Conservation (phyloP, 2,888 invertebrate species). For the Cephus nigrinus region DNA sequence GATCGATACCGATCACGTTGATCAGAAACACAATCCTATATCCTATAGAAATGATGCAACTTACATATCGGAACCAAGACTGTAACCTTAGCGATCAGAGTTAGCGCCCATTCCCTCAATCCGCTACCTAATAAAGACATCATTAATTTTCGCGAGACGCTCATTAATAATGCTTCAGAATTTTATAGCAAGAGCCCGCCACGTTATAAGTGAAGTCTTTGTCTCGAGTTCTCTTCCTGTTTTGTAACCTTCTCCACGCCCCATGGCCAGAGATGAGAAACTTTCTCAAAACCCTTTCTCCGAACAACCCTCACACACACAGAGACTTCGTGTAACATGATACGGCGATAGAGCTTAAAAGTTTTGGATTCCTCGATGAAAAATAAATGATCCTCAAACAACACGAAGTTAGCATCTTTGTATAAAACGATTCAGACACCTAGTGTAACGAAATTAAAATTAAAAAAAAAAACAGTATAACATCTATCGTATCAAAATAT, state of each 20-base stretch:
- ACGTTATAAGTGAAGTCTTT: constrained; percentile 47
- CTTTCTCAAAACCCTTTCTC: constrained; percentile 38
- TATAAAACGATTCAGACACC: not conserved
- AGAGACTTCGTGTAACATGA: constrained; percentile 20
- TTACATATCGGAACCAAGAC: not conserved
- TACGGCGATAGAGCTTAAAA: constrained; percentile 23
- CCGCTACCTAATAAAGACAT: constrained; percentile 13
- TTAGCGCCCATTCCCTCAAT: not conserved
- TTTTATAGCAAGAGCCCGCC: constrained; percentile 32
- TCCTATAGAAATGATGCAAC: not conserved
- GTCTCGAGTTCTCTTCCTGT: constrained; percentile 46
- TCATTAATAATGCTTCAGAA: constrained; percentile 52
- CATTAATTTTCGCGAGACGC: constrained; percentile 48
- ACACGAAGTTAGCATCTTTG: not conserved
- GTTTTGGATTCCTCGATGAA: constrained; percentile 30
- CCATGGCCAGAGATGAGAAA: constrained; percentile 41
- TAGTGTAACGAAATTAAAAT: not conserved
- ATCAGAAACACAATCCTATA: not conserved
- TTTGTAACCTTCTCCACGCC: constrained; percentile 11
- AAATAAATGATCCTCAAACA: constrained; percentile 25
- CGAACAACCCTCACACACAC: constrained; percentile 25
- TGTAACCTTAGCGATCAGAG: not conserved
- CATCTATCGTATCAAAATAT: not conserved
- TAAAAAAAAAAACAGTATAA: too few species aligned
- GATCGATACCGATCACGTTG: not conserved